Percentiles rank a stretch among this genome's conserved stretches.
Conservation (phyloP, 1,140 invertebrate species). For the Camponotus vicinus region DNA sequence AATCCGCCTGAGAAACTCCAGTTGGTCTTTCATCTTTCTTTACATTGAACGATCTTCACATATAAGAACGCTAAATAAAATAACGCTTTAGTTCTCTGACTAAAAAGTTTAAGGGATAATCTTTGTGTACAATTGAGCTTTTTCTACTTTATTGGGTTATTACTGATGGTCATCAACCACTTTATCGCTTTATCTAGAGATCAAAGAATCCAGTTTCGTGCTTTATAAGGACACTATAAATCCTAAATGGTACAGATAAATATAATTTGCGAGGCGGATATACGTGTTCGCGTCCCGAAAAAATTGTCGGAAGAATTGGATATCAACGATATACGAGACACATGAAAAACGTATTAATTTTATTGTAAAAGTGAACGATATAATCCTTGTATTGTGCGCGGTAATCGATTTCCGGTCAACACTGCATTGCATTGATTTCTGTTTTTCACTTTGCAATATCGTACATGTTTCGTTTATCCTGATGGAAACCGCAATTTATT, state of each 20-base stretch:
- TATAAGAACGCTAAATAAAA: not conserved
- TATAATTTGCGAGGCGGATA: not conserved
- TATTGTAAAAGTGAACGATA: constrained; percentile 63
- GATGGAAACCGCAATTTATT: constrained; percentile 43
- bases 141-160: not conserved
- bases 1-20: constrained; percentile 1
- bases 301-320: not conserved
- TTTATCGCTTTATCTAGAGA: not conserved
- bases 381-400: constrained; percentile 48
- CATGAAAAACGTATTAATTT: constrained; percentile 53
- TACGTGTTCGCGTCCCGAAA: constrained; percentile 15
- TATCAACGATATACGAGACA: not conserved
- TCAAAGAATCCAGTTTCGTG: not conserved
- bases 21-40: not conserved
- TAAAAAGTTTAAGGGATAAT: constrained; percentile 1
- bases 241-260: not conserved
- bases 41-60: not conserved
- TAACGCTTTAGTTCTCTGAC: not conserved
- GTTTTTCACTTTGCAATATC: constrained; percentile 35
- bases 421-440: constrained; percentile 42
- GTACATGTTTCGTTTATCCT: constrained; percentile 23
- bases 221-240: not conserved
- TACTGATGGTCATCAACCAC: not conserved
- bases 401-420: constrained; percentile 55
- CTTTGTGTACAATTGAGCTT: not conserved